phyloP scores from a whole-genome alignment of 92 coral and sea anemone genomes.

The Galaxea fascicularis region DNA sequence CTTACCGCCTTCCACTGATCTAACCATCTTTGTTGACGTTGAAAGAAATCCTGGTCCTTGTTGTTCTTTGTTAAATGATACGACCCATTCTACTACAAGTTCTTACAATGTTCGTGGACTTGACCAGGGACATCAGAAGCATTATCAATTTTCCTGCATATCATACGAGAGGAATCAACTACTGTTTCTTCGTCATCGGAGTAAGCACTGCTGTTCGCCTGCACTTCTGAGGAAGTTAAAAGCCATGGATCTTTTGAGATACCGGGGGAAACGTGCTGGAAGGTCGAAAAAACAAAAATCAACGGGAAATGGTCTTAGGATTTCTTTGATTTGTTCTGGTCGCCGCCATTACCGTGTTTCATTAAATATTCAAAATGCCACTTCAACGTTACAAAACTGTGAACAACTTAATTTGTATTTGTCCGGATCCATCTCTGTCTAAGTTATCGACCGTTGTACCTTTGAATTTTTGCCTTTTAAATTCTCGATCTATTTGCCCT shows the following conservation, averaged over 20 bases:
- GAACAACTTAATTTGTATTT: too few relatives aligned
- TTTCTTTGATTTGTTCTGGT: slow-evolving; percentile 11
- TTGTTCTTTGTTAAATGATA: background rate
- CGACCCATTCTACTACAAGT: background rate
- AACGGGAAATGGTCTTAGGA: slow-evolving; percentile 1
- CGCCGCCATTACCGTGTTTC: slow-evolving; percentile 7
- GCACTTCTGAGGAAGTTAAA: background rate
- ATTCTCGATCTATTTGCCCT: too few relatives aligned
- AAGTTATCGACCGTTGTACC: too few relatives aligned
- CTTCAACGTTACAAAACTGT: slow-evolving; percentile 3
- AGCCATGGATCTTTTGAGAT: background rate
- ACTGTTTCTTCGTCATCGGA: background rate
- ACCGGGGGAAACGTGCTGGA: slow-evolving; percentile 6
- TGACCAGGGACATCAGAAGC: background rate
- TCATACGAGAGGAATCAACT: background rate
- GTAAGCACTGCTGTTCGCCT: background rate
- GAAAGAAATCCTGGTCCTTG: background rate
- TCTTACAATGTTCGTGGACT: background rate
- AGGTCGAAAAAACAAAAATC: slow-evolving; percentile 6
- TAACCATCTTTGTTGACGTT: background rate
- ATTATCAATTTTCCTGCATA: background rate
- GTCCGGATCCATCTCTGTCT: too few relatives aligned
- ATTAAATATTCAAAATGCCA: slow-evolving; percentile 18
- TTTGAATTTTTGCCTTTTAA: too few relatives aligned
- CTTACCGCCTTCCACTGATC: background rate